These are phyloP conservation scores for Platygyra sinensis DNA, from an alignment of 64 coral and sea anemone species.

Conservation along the genomic window DNA sequence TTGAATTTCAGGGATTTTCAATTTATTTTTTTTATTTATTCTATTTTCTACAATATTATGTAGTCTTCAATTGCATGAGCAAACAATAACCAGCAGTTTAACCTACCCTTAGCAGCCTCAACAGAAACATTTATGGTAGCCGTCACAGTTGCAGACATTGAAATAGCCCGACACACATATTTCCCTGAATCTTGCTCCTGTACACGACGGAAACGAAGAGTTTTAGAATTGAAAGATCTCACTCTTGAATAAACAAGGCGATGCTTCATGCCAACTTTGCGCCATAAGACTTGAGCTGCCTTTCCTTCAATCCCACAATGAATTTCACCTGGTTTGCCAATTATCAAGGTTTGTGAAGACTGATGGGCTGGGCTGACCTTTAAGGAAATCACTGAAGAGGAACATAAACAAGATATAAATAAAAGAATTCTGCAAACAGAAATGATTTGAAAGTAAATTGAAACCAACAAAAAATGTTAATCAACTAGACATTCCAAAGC, in stretches of 20 bases:
- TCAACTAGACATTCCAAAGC: too few relatives aligned
- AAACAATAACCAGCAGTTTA: neutral
- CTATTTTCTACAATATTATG: too few relatives aligned
- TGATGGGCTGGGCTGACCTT: conserved; percentile 54
- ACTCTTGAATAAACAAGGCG: conserved; percentile 36
- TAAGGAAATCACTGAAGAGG: conserved; percentile 20
- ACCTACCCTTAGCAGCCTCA: conserved; percentile 57
- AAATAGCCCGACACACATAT: conserved; percentile 73
- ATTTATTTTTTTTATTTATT: too few relatives aligned
- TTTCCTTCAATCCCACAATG: conserved; percentile 68
- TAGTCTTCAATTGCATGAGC: too few relatives aligned
- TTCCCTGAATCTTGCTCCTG: conserved; percentile 51
- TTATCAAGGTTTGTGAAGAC: conserved; percentile 27
- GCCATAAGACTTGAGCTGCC: conserved; percentile 84
- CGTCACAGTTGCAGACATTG: conserved; percentile 16
- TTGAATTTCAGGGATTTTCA: too few relatives aligned
- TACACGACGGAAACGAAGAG: conserved; percentile 45
- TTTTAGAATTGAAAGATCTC: conserved; percentile 33
- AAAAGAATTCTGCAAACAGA: too few relatives aligned
- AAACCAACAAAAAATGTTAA: too few relatives aligned
- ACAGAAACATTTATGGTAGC: conserved; percentile 67
- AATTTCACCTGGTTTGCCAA: conserved; percentile 65
- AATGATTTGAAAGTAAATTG: too few relatives aligned
- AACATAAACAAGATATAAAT: neutral
- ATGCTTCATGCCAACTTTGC: conserved; percentile 50